Evolutionary conservation across 1,140 invertebrate genomes (phyloP), one percentile per base, ranked within the genome.

Genomic region (Homalodisca vitripennis): DNA sequence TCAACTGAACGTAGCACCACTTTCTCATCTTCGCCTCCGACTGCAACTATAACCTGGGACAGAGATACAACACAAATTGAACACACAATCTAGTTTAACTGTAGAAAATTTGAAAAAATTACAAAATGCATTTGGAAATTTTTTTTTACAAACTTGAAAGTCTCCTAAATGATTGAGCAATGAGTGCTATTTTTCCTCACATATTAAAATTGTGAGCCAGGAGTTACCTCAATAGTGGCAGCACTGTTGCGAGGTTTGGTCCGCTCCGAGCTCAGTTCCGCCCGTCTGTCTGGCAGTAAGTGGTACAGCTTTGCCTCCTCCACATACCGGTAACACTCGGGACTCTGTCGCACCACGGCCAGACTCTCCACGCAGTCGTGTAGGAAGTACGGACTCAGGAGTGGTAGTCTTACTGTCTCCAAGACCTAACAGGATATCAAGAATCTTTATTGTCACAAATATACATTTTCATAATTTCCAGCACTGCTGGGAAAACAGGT

Each of bases 331-430:
- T 41, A 77, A 73, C 83, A 84, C 60, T 80, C 77, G 3, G 78
- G 73, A 60, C 75, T 81, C 10, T 77, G 69, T 22, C 72, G 70
- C 24, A 86, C 76, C 20, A 80, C 75, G 32, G 76, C 67, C 69
- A 80, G 75, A 24, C 74, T 78, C 70, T 82, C 82, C 20, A 86
- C 83, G 72, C 78, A 79, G 75, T 87, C 85, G 75, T 84, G 81
- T 51, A 87, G 79, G 76, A 84, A 87, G 74, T 87, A 87, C 0
- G 85, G 85, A 70, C 81, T 84, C 47, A 86, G 76, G 55, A 84
- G 79, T 20, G 84, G 83, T 73, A 87, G 77, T 29, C 85, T 75
- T 10, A 87, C 83, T 75, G 82, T 81, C 68, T 82, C 81, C 71
- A 87, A 77, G 31, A 86, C 80, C 77, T 82, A 68, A n/a, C n/a